These are phyloP conservation scores for Lasiurus cinereus DNA, from an alignment of 2,113 vertebrate species.

Conservation along the genomic window DNA sequence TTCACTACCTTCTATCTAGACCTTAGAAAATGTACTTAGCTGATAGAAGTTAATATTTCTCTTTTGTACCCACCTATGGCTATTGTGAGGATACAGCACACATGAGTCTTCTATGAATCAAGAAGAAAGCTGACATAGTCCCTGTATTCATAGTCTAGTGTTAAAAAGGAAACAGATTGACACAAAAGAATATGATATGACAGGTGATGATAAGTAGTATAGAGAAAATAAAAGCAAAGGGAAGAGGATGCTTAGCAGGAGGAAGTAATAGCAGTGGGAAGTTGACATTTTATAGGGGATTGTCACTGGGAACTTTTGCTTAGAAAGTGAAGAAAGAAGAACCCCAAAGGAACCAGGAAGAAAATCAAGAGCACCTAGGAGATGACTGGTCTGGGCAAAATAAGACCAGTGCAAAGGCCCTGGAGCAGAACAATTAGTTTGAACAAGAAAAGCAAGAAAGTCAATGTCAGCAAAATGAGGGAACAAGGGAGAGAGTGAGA, in stretches of 20 bases:
- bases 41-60: neutral
- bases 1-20: neutral
- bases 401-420: neutral
- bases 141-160: neutral
- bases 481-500: neutral
- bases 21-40: neutral
- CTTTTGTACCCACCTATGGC: neutral
- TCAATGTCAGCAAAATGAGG: neutral
- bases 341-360: neutral
- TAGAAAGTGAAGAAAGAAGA: neutral
- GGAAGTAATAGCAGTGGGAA: neutral
- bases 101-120: neutral
- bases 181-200: neutral
- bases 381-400: neutral
- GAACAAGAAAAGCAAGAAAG: neutral
- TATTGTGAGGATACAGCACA: neutral
- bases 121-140: neutral
- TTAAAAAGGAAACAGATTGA: neutral
- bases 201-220: neutral
- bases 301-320: neutral
- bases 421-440: neutral
- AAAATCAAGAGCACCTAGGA: neutral
- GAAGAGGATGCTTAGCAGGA: neutral
- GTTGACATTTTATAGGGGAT: neutral
- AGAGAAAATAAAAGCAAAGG: conserved; percentile 1